These are phyloP conservation scores for Todiramphus saurophagus DNA, from an alignment of 2,113 vertebrate species.

Conservation along the genomic window DNA sequence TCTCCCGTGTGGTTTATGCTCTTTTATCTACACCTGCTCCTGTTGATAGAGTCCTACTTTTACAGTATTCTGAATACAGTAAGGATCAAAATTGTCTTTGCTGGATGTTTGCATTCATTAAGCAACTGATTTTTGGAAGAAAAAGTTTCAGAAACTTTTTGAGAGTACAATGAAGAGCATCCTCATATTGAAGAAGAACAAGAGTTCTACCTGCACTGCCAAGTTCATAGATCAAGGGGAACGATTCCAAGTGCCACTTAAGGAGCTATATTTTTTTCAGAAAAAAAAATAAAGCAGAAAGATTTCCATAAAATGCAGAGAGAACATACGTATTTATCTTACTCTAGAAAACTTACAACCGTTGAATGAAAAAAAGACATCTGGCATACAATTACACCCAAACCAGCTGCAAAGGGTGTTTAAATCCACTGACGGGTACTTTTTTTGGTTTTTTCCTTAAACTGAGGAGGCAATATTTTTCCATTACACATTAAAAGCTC, in stretches of 20 bases:
- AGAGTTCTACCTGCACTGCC: background rate
- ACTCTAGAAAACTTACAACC: background rate
- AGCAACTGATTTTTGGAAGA: background rate
- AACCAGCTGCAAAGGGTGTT: background rate
- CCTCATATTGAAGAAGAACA: background rate
- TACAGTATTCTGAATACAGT: background rate
- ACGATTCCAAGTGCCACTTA: background rate
- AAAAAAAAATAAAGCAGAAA: background rate
- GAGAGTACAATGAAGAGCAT: background rate
- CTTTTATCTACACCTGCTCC: background rate
- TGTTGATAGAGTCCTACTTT: background rate
- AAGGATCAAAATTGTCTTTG: background rate
- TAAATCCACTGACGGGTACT: background rate
- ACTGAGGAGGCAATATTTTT: background rate
- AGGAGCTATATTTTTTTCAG: background rate
- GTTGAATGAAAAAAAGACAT: background rate
- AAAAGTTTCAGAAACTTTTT: background rate
- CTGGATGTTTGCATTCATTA: background rate
- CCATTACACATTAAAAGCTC: background rate
- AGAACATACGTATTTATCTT: constrained; percentile 25
- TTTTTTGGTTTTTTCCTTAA: background rate
- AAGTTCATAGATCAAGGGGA: background rate
- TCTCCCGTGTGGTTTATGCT: background rate
- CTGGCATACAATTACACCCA: background rate
- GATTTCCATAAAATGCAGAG: background rate